Conservation (phyloP, 2,113 vertebrate genomes). For the Neolamprologus caudopunctatus region DNA sequence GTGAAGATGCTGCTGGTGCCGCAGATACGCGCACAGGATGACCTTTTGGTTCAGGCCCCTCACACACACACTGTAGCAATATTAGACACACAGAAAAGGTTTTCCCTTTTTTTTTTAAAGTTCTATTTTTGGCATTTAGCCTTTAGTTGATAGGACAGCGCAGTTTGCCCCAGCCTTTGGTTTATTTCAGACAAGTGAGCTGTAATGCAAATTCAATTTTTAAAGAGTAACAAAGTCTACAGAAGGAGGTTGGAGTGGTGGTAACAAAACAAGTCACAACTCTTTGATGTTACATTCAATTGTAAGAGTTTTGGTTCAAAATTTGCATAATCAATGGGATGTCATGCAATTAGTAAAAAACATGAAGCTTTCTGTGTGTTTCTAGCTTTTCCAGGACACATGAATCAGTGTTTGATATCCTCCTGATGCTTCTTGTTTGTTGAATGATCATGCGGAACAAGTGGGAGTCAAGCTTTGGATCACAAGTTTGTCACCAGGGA, state of each 20-base stretch:
- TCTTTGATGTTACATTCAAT: not conserved
- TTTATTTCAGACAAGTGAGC: not conserved
- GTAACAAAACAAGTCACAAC: not conserved
- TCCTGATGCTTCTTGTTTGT: not conserved
- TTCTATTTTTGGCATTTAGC: not conserved
- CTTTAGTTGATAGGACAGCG: not conserved
- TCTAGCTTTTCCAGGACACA: not conserved
- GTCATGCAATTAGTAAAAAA: not conserved
- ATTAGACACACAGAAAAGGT: not conserved
- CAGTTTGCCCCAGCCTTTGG: not conserved
- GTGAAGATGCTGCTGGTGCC: not conserved
- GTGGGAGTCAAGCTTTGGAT: not conserved
- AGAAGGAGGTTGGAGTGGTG: not conserved
- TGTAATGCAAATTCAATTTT: not conserved
- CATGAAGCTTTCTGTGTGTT: not conserved
- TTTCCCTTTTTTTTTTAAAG: not conserved
- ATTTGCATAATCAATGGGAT: not conserved
- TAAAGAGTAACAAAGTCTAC: not conserved
- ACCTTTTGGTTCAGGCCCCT: not conserved
- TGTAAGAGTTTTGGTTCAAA: not conserved
- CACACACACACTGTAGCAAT: not conserved
- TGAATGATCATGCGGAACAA: not conserved
- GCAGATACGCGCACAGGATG: not conserved
- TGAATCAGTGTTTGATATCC: not conserved
- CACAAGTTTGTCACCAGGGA: not conserved